These are phyloP conservation scores for Ellobius talpinus DNA, from an alignment of 2,113 vertebrate genomes.

Conservation along the genomic window DNA sequence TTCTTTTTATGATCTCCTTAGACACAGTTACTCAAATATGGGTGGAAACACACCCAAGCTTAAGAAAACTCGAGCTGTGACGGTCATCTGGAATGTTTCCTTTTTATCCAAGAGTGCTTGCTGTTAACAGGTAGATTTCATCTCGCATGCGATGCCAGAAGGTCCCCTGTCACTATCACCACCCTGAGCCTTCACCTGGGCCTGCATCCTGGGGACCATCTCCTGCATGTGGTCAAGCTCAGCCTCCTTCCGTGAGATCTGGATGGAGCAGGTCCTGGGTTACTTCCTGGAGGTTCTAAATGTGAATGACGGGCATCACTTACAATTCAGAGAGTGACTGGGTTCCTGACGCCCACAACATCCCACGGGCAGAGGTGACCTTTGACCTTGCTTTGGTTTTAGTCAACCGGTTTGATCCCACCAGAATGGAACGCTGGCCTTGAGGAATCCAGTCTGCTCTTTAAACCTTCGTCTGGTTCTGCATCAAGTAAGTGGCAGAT, in stretches of 20 bases:
- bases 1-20: conserved; percentile 59
- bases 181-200: conserved; percentile 92
- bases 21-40: conserved; percentile 36
- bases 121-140: background rate
- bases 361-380: conserved; percentile 98
- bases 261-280: background rate
- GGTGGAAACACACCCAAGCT: background rate
- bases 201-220: conserved; percentile 98
- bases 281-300: background rate
- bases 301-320: background rate
- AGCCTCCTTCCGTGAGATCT: no score
- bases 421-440: conserved; percentile 97
- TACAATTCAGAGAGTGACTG: background rate
- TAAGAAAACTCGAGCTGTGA: background rate
- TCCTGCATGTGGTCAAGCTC: conserved; percentile 97
- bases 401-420: conserved; percentile 98
- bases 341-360: conserved; percentile 90
- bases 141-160: conserved; percentile 85
- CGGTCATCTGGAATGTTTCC: conserved; percentile 53
- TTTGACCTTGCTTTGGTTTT: conserved; percentile 97
- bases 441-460: conserved; percentile 96
- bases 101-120: conserved; percentile 38
- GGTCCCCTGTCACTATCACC: conserved; percentile 87
- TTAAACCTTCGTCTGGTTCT: conserved; percentile 98
- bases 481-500: conserved; percentile 98